A percentile compares a stretch with the other conserved stretches of the same genome.
Conservation (phyloP, 1,140 invertebrate species). For the Cyclina sinensis region DNA sequence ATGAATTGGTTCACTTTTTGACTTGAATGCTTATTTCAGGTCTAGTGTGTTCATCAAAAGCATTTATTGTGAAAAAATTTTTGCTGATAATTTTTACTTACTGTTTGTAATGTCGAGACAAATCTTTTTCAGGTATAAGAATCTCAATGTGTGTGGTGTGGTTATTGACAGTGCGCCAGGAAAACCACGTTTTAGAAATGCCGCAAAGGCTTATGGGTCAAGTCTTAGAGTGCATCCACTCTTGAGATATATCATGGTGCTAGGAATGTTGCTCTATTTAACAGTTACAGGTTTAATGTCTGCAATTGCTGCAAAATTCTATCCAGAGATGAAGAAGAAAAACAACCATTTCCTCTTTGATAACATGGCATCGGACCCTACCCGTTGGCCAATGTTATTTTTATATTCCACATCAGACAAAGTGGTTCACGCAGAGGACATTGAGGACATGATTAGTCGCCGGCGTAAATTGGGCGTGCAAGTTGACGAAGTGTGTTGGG, state of each 20-base stretch:
- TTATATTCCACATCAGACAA: conserved; percentile 92
- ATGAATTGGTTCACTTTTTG: too few relatives aligned
- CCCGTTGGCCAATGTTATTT: conserved; percentile 91
- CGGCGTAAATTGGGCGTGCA: conserved; percentile 89
- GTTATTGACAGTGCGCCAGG: conserved; percentile 93
- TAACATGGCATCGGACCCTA: conserved; percentile 86
- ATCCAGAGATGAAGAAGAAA: conserved; percentile 47
- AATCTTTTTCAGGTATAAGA: conserved; percentile 53
- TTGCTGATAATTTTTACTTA: too few relatives aligned
- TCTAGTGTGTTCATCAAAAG: too few relatives aligned
- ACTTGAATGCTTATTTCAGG: too few relatives aligned
- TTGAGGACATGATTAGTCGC: conserved; percentile 85
- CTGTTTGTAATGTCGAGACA: too few relatives aligned
- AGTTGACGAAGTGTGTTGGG: conserved; percentile 89
- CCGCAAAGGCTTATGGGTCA: conserved; percentile 88
- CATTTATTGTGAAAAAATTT: too few relatives aligned
- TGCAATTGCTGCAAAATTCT: conserved; percentile 45
- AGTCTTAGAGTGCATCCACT: conserved; percentile 84
- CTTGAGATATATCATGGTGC: conserved; percentile 76
- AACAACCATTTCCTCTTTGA: conserved; percentile 74
- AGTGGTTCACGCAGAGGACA: conserved; percentile 87
- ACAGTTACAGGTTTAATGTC: conserved; percentile 63
- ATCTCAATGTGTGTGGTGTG: conserved; percentile 89
- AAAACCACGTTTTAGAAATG: conserved; percentile 88
- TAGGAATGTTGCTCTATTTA: conserved; percentile 74